Base-by-base conservation (phyloP, 1,140 invertebrate genomes). In the Drosophila gunungcola region DNA sequence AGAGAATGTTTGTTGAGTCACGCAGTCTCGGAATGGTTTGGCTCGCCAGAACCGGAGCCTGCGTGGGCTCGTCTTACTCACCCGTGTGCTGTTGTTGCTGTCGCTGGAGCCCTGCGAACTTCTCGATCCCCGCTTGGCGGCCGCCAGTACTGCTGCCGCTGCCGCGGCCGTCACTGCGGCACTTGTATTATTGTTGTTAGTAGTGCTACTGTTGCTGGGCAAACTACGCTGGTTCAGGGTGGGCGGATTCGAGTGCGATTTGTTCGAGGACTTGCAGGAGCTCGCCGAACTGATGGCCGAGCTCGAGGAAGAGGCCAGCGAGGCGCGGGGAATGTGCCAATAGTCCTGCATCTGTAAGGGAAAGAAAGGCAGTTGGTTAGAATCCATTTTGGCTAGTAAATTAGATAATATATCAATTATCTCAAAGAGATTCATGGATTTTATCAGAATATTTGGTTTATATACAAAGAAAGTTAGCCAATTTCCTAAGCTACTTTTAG, bases 301-400 rank as follows among this genome's bases (percentile, higher is more conserved):
- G 60, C 94, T 95, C 67, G 95, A 94, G 67, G 95, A 94, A 63
- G 95, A 94, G 75, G 95, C 94, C 73, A 96, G 93, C 81, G 96
- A 96, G 78, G 96, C 95, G 93, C 96, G 94, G 73, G 96, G 96
- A 92, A 96, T 96, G 90, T 96, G 95, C 95, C 95, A 96, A 73
- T 94, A 94, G 65, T 90, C 92, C 91, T 94, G 93, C 89, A 95
- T 94, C 94, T 95, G 93, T 21, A 93, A 94, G 12, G 12, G 11
- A 4, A 25, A 34, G 10, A 36, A 12, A 58, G 25, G 38, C 5
- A 16, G 34, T 27, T 21, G 13, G 9, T 74, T 52, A 60, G 73
- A 13, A 3, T 16, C 6, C 34, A 25, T 10, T 27, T 29, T 29
- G 1, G 9, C 2, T 13, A 3, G n/a, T 13, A 42, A 42, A 42